Evolutionary conservation across 2,113 vertebrate species (phyloP).

Genomic region (Protobothrops flavoviridis): DNA sequence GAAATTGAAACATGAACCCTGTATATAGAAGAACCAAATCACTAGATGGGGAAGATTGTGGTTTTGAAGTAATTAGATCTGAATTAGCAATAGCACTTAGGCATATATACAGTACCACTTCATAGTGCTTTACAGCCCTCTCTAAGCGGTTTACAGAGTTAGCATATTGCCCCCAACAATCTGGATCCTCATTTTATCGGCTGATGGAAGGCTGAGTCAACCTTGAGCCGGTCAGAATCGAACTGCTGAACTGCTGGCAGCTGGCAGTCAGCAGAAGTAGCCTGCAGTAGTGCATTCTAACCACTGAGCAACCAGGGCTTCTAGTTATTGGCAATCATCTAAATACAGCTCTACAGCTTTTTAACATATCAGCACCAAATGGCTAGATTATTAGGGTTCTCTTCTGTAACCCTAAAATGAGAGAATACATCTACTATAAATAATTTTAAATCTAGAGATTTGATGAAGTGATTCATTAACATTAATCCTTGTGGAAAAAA

Average conservation of each 20-base stretch:
- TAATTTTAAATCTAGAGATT: not conserved
- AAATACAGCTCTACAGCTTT: not conserved
- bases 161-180: no score
- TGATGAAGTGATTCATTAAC: not conserved
- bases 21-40: not conserved
- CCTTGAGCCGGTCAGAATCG: no score
- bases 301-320: no score
- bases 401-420: not conserved
- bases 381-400: not conserved
- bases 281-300: no score
- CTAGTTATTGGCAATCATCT: not conserved
- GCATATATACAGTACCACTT: no score
- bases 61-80: not conserved
- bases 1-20: not conserved
- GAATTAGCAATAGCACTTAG: not conserved
- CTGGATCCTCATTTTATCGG: no score
- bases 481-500: not conserved
- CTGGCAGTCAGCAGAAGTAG: no score
- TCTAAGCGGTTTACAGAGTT: no score
- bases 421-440: not conserved
- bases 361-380: not conserved
- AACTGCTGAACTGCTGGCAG: no score
- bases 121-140: no score
- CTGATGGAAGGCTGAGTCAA: no score
- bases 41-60: not conserved